Evolutionary conservation across 2,113 vertebrate genomes (phyloP).

Genomic region (Prietella phreatophila): DNA sequence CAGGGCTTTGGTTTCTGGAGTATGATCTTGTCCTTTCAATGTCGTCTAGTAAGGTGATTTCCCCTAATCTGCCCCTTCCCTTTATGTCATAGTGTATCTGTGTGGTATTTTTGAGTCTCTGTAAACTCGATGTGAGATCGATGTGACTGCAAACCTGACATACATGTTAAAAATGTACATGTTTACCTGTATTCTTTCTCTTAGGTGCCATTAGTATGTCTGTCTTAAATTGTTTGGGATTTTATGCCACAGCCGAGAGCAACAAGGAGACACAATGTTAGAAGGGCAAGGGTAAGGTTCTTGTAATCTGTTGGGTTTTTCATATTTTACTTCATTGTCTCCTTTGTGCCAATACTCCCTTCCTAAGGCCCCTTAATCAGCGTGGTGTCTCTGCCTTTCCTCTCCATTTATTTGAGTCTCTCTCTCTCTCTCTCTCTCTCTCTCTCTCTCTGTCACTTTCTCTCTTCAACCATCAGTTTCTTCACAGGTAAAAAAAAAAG

Average conservation of each 20-base stretch:
- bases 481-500: slow-evolving; percentile 87
- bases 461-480: slow-evolving; percentile 85
- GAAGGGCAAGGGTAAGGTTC: slow-evolving; percentile 98
- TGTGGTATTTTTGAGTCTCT: slow-evolving; percentile 63
- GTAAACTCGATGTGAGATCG: slow-evolving; percentile 62
- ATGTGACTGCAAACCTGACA: slow-evolving; percentile 67
- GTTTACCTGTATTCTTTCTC: slow-evolving; percentile 99
- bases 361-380: slow-evolving; percentile 64
- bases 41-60: slow-evolving; percentile 67
- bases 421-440: slow-evolving; percentile 78
- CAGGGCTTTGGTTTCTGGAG: slow-evolving; percentile 64
- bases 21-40: slow-evolving; percentile 72
- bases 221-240: slow-evolving; percentile 98
- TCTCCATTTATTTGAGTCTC: slow-evolving; percentile 73
- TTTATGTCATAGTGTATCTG: slow-evolving; percentile 65
- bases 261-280: slow-evolving; percentile 85
- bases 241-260: slow-evolving; percentile 82
- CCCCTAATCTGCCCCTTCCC: slow-evolving; percentile 63
- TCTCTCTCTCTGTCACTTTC: slow-evolving; percentile 79
- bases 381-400: slow-evolving; percentile 69
- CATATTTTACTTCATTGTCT: slow-evolving; percentile 50
- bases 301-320: slow-evolving; percentile 85
- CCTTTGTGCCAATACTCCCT: slow-evolving; percentile 62
- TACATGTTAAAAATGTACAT: slow-evolving; percentile 78
- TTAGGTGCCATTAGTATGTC: slow-evolving; percentile 99